A percentile compares a stretch with the other conserved stretches of the same genome.
Evolutionary conservation across 2,113 vertebrate species (phyloP).

Genomic region (Stomatorhinus ivindoensis): DNA sequence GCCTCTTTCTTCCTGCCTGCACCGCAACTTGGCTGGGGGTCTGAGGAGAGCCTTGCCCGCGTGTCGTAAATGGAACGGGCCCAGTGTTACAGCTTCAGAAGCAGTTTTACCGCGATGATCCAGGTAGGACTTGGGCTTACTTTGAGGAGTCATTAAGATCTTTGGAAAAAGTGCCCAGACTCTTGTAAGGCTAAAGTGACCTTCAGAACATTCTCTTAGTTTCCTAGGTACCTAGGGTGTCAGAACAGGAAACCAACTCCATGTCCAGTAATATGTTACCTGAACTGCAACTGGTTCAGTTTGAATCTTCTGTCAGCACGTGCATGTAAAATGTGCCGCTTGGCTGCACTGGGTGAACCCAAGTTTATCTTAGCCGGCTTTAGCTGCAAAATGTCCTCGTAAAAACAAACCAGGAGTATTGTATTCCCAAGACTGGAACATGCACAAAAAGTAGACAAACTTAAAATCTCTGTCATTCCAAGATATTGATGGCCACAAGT

Average conservation of each 20-base stretch:
- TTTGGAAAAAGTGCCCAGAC: background rate
- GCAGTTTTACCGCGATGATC: background rate
- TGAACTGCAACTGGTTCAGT: background rate
- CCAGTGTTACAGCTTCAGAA: background rate
- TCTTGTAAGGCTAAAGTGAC: background rate
- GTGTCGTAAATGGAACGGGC: background rate
- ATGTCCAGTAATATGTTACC: background rate
- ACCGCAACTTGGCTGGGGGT: background rate
- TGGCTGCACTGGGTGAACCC: background rate
- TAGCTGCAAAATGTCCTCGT: background rate
- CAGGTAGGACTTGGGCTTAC: background rate
- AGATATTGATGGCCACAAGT: too few species aligned
- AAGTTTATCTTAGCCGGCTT: background rate
- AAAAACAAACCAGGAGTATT: background rate
- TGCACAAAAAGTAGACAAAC: background rate
- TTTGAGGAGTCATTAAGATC: background rate
- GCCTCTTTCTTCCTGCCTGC: background rate
- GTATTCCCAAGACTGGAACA: background rate
- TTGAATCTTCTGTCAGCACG: background rate
- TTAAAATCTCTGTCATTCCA: background rate
- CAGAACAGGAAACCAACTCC: background rate
- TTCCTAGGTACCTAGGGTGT: background rate
- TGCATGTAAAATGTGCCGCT: background rate
- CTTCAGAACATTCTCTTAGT: background rate
- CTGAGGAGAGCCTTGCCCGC: background rate